These are phyloP conservation scores for Lepidurus couesii DNA, from an alignment of 1,140 invertebrate species.

Conservation along the genomic window DNA sequence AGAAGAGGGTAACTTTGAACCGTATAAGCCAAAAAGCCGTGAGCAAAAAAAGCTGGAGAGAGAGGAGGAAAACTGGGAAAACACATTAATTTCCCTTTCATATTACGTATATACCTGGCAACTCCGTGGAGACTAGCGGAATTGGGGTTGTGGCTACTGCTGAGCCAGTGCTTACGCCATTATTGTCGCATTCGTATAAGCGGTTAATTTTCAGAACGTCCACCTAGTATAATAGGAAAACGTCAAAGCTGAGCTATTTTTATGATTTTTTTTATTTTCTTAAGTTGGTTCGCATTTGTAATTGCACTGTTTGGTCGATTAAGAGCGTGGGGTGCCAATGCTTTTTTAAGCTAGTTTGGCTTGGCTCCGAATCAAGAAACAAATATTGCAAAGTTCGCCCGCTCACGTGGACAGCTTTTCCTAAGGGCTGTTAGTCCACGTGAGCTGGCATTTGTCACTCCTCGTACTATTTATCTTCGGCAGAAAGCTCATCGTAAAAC, in stretches of 20 bases:
- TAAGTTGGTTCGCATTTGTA: no score
- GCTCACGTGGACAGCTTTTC: neutral
- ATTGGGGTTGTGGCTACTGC: constrained; percentile 28
- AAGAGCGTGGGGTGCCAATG: no score
- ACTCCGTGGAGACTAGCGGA: constrained; percentile 32
- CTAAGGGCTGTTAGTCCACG: neutral
- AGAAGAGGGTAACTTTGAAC: no score
- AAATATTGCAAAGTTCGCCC: neutral
- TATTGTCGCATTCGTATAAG: constrained; percentile 39
- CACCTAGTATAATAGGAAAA: constrained; percentile 27
- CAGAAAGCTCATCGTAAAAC: neutral
- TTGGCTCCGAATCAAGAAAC: neutral
- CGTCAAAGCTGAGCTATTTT: no score
- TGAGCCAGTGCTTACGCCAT: neutral
- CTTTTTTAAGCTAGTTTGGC: no score
- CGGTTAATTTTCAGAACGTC: constrained; percentile 40
- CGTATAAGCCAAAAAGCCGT: neutral
- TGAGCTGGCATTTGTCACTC: constrained; percentile 1
- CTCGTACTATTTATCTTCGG: neutral
- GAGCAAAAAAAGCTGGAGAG: neutral
- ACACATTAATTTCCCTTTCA: neutral
- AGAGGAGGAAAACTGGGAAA: neutral
- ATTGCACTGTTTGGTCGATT: no score
- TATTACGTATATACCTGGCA: constrained; percentile 29
- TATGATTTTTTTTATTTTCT: no score